These are phyloP conservation scores for Sebastes hopkinsi DNA, from an alignment of 2,797 vertebrate species.

Conservation along the genomic window DNA sequence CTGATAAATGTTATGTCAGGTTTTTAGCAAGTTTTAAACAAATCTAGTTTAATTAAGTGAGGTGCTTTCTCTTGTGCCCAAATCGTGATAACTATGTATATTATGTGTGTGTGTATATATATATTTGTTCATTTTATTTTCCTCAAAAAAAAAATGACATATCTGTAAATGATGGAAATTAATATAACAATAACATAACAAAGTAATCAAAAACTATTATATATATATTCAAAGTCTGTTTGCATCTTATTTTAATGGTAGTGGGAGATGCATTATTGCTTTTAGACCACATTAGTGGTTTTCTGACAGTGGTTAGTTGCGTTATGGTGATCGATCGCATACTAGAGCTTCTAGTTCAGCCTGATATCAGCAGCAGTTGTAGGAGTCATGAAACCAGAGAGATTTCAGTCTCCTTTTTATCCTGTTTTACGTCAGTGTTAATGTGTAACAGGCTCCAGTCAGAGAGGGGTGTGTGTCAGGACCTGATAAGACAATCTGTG, in stretches of 20 bases:
- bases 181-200: no score
- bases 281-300: not conserved
- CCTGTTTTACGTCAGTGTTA: slow-evolving; percentile 26
- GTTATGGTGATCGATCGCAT: not conserved
- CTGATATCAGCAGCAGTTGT: not conserved
- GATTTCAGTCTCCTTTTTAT: slow-evolving; percentile 11
- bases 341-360: not conserved
- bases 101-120: no score
- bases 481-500: slow-evolving; percentile 11
- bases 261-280: not conserved
- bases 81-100: not conserved
- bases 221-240: not conserved
- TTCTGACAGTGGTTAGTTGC: not conserved
- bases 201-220: no score
- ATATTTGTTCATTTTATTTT: not conserved
- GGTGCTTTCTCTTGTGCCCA: not conserved
- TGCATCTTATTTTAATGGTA: not conserved
- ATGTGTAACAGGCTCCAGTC: slow-evolving; percentile 41
- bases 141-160: not conserved
- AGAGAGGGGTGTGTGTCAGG: not conserved
- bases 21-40: not conserved
- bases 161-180: no score
- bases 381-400: slow-evolving; percentile 4
- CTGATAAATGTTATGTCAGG: not conserved
- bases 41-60: not conserved